Conservation (phyloP, 2,113 vertebrate species). For the Charina bottae region DNA sequence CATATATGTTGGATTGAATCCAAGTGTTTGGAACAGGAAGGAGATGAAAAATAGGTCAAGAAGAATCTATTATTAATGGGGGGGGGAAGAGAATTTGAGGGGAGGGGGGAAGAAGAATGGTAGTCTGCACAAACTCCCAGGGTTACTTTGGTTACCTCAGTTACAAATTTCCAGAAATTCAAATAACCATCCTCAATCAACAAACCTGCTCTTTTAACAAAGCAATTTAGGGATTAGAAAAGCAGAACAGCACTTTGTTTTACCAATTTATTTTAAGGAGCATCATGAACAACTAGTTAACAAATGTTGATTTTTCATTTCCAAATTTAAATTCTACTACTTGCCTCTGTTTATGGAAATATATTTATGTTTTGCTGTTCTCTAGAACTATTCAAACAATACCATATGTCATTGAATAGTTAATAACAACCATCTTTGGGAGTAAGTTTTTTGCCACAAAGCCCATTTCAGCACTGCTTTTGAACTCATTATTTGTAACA, state of each 20-base stretch:
- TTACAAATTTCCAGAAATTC: not conserved
- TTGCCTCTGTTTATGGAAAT: conserved; percentile 2
- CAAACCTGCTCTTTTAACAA: not conserved
- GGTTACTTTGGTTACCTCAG: not conserved
- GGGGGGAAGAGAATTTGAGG: not conserved
- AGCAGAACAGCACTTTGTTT: not conserved
- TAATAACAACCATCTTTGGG: not conserved
- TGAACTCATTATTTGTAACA: conserved; percentile 10
- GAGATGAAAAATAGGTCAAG: not conserved
- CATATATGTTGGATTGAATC: not conserved
- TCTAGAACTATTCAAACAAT: not conserved
- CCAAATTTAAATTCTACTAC: not conserved
- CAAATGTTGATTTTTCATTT: not conserved
- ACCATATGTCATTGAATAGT: conserved; percentile 3
- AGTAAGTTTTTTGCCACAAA: not conserved
- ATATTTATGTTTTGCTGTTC: not conserved
- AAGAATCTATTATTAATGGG: not conserved
- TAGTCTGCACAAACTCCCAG: not conserved
- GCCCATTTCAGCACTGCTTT: not conserved
- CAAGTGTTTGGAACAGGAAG: not conserved
- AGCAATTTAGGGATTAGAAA: conserved; percentile 13
- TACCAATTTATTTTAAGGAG: conserved; percentile 9
- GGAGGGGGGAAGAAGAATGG: not conserved
- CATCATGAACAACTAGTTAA: not conserved
- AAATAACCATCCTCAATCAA: conserved; percentile 5